These are phyloP conservation scores for Chiroxiphia lanceolata DNA, from an alignment of 2,797 vertebrate species.

Conservation along the genomic window DNA sequence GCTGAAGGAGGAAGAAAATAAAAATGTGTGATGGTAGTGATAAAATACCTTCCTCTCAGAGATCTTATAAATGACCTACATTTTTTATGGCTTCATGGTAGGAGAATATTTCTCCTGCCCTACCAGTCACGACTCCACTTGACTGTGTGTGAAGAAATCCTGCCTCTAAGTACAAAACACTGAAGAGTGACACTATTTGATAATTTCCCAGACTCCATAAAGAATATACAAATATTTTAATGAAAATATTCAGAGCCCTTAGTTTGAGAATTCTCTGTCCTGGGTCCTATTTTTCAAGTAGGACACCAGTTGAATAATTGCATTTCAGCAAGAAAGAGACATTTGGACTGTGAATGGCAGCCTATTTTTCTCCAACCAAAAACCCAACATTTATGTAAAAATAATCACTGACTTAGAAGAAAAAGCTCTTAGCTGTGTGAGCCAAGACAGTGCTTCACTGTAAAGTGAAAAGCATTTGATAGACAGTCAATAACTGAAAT, in stretches of 20 bases:
- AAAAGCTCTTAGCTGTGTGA: not conserved
- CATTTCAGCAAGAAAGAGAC: not conserved
- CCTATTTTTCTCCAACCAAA: not conserved
- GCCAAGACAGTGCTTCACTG: slow-evolving; percentile 33
- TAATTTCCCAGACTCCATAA: not conserved
- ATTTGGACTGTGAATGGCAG: not conserved
- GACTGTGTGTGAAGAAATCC: not conserved
- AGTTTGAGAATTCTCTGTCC: not conserved
- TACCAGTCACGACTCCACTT: not conserved
- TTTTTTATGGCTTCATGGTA: not conserved
- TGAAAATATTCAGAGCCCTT: not conserved
- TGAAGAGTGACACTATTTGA: not conserved
- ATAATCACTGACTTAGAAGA: not conserved
- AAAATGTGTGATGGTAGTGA: not conserved
- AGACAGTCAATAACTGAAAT: slow-evolving; percentile 6
- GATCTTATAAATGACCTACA: not conserved
- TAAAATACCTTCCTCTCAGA: not conserved
- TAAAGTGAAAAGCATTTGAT: slow-evolving; percentile 23
- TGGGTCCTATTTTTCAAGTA: not conserved
- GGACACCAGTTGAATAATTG: not conserved
- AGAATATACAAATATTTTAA: not conserved
- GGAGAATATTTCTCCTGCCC: not conserved
- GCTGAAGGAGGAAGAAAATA: not conserved
- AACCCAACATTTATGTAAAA: not conserved
- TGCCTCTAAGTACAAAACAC: not conserved